Conservation (phyloP, 2,113 vertebrate species). For the Lamprotornis superbus region DNA sequence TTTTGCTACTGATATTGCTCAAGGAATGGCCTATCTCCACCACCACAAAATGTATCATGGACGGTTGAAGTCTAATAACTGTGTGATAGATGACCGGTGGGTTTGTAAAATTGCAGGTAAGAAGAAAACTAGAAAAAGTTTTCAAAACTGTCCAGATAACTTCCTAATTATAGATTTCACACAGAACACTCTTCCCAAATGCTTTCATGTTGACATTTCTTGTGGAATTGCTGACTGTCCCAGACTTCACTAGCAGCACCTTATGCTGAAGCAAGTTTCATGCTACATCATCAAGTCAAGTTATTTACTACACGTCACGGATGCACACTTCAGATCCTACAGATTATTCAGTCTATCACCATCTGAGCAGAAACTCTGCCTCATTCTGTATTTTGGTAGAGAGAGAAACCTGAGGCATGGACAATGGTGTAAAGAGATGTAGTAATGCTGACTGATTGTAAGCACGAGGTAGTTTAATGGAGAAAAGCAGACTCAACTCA, state of each 20-base stretch:
- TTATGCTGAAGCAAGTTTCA: neutral
- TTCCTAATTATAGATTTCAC: neutral
- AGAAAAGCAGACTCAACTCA: neutral
- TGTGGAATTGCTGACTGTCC: neutral
- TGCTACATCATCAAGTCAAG: neutral
- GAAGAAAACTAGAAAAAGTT: neutral
- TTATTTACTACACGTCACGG: neutral
- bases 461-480: neutral
- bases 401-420: neutral
- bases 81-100: conserved; percentile 84
- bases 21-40: conserved; percentile 85
- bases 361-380: neutral
- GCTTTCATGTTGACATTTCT: neutral
- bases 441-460: neutral
- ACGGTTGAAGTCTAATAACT: conserved; percentile 81
- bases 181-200: neutral
- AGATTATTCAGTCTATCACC: neutral
- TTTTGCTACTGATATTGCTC: conserved; percentile 82
- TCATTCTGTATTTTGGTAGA: neutral
- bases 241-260: neutral
- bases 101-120: conserved; percentile 86
- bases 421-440: neutral
- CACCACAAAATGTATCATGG: conserved; percentile 81
- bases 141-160: neutral
- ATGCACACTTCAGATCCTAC: neutral